phyloP scores from a whole-genome alignment of 2,113 vertebrate genomes.

The Aptenodytes patagonicus region DNA sequence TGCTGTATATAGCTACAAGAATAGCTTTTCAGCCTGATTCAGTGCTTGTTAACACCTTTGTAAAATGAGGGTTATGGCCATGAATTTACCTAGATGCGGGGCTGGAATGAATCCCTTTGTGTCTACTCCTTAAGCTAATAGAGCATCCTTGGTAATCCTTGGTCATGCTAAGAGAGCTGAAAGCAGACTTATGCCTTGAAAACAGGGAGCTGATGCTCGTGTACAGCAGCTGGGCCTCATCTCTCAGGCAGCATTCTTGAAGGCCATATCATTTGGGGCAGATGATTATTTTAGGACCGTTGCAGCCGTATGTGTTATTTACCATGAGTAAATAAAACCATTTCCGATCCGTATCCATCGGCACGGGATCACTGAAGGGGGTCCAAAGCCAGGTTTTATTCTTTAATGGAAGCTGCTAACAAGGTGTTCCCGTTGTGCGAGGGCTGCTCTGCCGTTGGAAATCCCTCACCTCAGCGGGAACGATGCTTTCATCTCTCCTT shows the following conservation, averaged over 20 bases:
- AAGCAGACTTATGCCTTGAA: neutral
- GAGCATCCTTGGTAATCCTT: neutral
- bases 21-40: neutral
- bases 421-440: neutral
- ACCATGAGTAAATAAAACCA: neutral
- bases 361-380: neutral
- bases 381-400: neutral
- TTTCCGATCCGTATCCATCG: rapidly evolving
- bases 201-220: rapidly evolving
- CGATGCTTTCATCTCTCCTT: neutral
- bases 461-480: neutral
- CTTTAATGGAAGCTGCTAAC: neutral
- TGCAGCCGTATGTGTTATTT: neutral
- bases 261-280: rapidly evolving
- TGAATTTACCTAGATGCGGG: neutral
- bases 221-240: neutral
- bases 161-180: neutral
- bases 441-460: neutral
- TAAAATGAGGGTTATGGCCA: neutral
- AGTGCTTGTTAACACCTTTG: neutral
- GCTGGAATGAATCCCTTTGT: neutral
- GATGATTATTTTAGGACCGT: neutral
- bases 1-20: neutral
- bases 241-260: neutral
- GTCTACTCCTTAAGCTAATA: neutral